phyloP scores from a whole-genome alignment of 1,140 invertebrate genomes.

The Sitophilus oryzae region DNA sequence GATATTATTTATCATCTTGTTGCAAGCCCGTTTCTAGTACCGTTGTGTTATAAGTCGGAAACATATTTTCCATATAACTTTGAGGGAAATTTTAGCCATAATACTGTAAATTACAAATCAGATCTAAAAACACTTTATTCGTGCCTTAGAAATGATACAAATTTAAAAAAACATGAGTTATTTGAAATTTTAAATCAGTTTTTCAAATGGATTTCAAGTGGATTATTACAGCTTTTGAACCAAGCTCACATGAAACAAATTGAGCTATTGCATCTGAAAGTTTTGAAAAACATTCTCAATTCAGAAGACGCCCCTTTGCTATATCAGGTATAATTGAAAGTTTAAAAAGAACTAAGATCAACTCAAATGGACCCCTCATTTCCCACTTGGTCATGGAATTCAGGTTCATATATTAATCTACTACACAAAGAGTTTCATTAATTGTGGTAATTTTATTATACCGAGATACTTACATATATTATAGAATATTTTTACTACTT shows the following conservation, averaged over 20 bases:
- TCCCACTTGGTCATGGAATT: too few relatives aligned
- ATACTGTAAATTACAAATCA: constrained; percentile 20
- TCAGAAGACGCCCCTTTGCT: constrained; percentile 5
- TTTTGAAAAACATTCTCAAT: constrained; percentile 20
- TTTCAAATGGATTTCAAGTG: constrained; percentile 27
- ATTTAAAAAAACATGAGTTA: constrained; percentile 12
- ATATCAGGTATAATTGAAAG: too few relatives aligned
- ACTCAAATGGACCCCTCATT: too few relatives aligned
- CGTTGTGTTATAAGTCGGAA: constrained; percentile 22
- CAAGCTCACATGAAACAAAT: constrained; percentile 21
- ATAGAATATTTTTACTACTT: too few relatives aligned
- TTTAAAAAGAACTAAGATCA: too few relatives aligned
- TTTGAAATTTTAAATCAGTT: constrained; percentile 24
- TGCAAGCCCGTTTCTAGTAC: constrained; percentile 19
- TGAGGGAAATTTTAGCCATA: constrained; percentile 10
- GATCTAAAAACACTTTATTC: constrained; percentile 22
- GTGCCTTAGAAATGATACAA: constrained; percentile 17
- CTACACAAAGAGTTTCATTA: too few relatives aligned
- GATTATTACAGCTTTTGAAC: constrained; percentile 23
- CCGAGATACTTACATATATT: too few relatives aligned
- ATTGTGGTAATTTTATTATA: too few relatives aligned
- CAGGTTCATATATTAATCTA: too few relatives aligned
- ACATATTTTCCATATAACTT: constrained; percentile 24
- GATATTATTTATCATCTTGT: constrained; percentile 31
- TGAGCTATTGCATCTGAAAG: constrained; percentile 24